Conservation (phyloP, 1,140 invertebrate genomes). For the Neelides sp. region DNA sequence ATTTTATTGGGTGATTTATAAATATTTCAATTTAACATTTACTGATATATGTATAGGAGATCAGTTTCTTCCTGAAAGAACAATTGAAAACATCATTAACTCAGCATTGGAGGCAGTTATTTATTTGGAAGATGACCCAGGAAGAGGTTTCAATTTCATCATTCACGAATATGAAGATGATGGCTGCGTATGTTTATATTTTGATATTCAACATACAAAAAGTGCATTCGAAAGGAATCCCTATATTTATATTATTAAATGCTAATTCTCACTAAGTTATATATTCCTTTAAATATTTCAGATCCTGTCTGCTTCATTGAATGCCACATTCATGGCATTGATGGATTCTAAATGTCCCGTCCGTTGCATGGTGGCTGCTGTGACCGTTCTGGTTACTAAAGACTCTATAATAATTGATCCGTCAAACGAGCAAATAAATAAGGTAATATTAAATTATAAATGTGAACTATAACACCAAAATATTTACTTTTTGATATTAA, state of each 20-base stretch:
- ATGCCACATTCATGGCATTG: slow-evolving; percentile 16
- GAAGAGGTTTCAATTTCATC: slow-evolving; percentile 26
- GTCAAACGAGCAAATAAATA: slow-evolving; percentile 8
- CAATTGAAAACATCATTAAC: slow-evolving; percentile 17
- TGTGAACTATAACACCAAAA: no score
- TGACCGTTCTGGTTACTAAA: slow-evolving; percentile 13
- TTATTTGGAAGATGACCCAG: slow-evolving; percentile 20
- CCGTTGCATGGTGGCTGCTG: slow-evolving; percentile 14
- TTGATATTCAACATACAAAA: background rate
- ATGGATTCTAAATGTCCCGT: slow-evolving; percentile 22
- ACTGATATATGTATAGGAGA: background rate
- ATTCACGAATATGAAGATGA: slow-evolving; percentile 28
- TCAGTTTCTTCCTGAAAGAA: slow-evolving; percentile 12
- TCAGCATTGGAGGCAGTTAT: slow-evolving; percentile 22
- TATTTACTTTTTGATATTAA: no score
- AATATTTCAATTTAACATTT: background rate
- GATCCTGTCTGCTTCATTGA: slow-evolving; percentile 18
- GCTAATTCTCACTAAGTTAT: background rate
- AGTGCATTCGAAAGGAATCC: background rate
- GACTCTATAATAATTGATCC: slow-evolving; percentile 25
- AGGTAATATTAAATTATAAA: slow-evolving; percentile 2
- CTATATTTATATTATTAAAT: background rate
- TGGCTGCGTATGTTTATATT: slow-evolving; percentile 23
- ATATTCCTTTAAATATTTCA: slow-evolving; percentile 10
- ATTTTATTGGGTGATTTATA: background rate